These are phyloP conservation scores for Hemichromis elongatus DNA, from an alignment of 2,113 vertebrate genomes.

Conservation along the genomic window DNA sequence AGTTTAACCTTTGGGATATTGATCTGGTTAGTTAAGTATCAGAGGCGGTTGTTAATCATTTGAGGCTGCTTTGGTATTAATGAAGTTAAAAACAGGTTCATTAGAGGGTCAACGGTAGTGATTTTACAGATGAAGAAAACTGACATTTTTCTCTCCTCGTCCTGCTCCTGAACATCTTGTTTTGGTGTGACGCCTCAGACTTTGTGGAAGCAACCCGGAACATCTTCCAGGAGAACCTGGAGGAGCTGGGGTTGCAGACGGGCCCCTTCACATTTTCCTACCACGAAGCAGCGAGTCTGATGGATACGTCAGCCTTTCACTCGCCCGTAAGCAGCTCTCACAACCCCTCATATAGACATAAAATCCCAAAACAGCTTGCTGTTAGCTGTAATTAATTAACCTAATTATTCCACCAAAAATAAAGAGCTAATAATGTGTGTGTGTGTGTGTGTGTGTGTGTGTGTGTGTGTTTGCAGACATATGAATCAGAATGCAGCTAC, in stretches of 20 bases:
- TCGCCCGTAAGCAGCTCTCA: constrained; percentile 73
- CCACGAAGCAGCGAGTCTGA: constrained; percentile 82
- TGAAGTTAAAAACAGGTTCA: neutral
- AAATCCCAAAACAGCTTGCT: neutral
- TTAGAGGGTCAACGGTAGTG: accelerated
- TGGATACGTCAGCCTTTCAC: constrained; percentile 87
- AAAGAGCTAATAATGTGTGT: neutral
- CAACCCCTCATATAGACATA: neutral
- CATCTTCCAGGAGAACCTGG: constrained; percentile 77
- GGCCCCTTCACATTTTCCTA: constrained; percentile 81
- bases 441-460: neutral
- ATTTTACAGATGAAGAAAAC: neutral
- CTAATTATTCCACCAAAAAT: neutral
- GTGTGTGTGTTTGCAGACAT: constrained; percentile 60
- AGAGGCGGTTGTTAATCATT: neutral
- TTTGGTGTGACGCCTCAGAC: constrained; percentile 61
- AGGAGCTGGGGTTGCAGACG: constrained; percentile 73
- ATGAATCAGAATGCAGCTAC: constrained; percentile 75
- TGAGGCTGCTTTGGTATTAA: neutral
- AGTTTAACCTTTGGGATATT: neutral
- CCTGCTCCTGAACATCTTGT: neutral
- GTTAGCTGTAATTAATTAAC: neutral
- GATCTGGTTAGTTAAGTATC: neutral
- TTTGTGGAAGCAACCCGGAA: constrained; percentile 79
- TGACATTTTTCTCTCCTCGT: neutral